Evolutionary conservation across 2,113 vertebrate species (phyloP), one percentile per base, ranked within the genome.

Genomic region (Hippocampus comes): DNA sequence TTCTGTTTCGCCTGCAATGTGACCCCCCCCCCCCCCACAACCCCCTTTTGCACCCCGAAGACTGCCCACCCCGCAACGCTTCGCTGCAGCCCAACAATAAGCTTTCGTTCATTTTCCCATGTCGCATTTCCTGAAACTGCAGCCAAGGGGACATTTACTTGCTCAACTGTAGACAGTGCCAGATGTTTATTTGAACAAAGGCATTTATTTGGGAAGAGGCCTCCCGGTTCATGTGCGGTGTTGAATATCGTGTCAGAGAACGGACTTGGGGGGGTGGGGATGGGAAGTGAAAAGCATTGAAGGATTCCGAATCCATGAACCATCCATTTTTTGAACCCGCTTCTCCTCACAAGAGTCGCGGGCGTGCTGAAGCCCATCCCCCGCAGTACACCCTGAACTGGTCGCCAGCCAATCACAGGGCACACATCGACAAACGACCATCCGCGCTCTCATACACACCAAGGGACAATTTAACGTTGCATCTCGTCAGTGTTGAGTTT

Each of bases 1-100:
- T 82, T 93, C 89, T 11, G 69, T 83, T 84, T 90, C 78, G 77
- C 89, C 90, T 84, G 79, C 74, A 70, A 38, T 38, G 1, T 38
- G 34, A 25, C 56, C 56, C 34, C 34, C 43, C 77, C 68, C 72
- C 68, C 59, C 2, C 63, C 42, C 56, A 23, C 56, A 25, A 49
- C 17, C 17, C 56, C 23, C 20, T n/a, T 55, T 5, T 25, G 10
- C 10, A 5, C 56, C 4, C 56, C n/a, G 1, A 51, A 17, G 5
- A 18, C 48, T 17, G 4, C 3, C 48, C 48, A 18, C 17, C 48
- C 48, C 48, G 20, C n/a, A 59, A 49, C 27, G 43, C 46, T 27
- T 42, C 41, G 34, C 17, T 51, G 12, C n/a, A 51, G 15, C 48
- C 17, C 15, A 18, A 18, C 48, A 51, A 51, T 51, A 18, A 18